Conservation (phyloP, 2,113 vertebrate species). For the Camelus bactrianus region DNA sequence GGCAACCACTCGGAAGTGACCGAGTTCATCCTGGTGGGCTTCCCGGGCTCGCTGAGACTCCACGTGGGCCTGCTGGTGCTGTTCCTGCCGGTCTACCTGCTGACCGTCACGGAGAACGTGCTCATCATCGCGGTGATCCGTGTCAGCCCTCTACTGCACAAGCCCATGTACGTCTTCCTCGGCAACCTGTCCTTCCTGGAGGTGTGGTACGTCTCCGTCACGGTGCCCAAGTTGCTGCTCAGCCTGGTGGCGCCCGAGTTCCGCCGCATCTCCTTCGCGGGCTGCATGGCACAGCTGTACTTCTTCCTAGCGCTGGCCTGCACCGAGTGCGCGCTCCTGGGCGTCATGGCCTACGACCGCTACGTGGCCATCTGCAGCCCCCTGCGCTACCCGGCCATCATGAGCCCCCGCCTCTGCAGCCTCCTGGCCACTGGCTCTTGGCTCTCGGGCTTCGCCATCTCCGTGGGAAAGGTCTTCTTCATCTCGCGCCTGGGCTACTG, state of each 20-base stretch:
- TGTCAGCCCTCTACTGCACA: conserved; percentile 66
- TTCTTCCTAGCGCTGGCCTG: conserved; percentile 78
- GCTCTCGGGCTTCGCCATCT: conserved; percentile 72
- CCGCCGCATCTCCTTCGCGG: conserved; percentile 57
- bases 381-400: conserved; percentile 68
- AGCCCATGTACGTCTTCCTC: conserved; percentile 82
- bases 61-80: conserved; percentile 35
- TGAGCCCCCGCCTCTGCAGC: conserved; percentile 73
- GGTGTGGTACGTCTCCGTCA: conserved; percentile 80
- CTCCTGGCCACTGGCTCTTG: conserved; percentile 70
- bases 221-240: conserved; percentile 76
- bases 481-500: conserved; percentile 77
- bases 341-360: conserved; percentile 79
- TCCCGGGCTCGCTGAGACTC: conserved; percentile 52
- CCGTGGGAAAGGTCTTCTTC: conserved; percentile 78
- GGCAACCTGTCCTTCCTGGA: conserved; percentile 83
- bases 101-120: conserved; percentile 68
- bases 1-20: conserved; percentile 62
- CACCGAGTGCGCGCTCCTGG: conserved; percentile 72
- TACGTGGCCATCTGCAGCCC: conserved; percentile 79
- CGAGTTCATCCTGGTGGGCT: conserved; percentile 75
- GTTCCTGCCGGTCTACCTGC: conserved; percentile 67
- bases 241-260: conserved; percentile 48
- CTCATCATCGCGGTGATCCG: conserved; percentile 37
- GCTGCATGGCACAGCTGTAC: conserved; percentile 77